Base-by-base conservation (phyloP, 2,888 invertebrate species). In the Dryocosmus kuriphilus region DNA sequence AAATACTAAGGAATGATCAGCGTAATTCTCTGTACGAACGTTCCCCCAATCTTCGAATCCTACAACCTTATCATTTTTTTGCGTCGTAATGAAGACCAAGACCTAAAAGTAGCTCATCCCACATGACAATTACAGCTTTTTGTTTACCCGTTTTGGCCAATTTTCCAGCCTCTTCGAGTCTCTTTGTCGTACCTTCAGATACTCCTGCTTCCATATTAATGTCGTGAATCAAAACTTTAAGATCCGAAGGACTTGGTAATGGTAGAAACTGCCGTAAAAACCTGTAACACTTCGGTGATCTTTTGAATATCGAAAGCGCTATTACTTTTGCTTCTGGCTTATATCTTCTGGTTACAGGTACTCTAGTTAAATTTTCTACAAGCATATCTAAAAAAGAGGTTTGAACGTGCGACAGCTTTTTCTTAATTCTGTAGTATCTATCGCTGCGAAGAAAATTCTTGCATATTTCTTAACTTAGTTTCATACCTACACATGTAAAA, bases 1-100 rank as follows among this genome's bases (percentile, higher is more conserved):
- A 63, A 80, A 81, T 7, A 81, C 82, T 0, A 81, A 63, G 8
- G 77, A 76, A 67, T 81, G 82, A 65, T 82, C 80, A 14, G 77
- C 76, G 0, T 63, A 35, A 3, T 46, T 51, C 16, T 57, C n/a
- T 46, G 65, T 76, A 14, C 67, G 61, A n/a, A 35, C 11, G 9
- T 24, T 27, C 5, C 78, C 67, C 74, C 76, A 79, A 60, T 79
- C 61, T 74, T 79, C 76, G 2, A 61, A 19, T 22, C 77, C 79
- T n/a, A 6, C 6, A 32, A 74, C 32, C 2, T 46, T 27, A 27
- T 79, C 77, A 30, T 38, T 24, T 24, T n/a, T 51, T 24, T 2
- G n/a, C 51, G 22, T 65, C 38, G 22, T 41, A 41, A 11, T 65
- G 62, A 8, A 62, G 32, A 62, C 62, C 62, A 19, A 62, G n/a